These are phyloP conservation scores for Dendrolimus punctatus DNA, from an alignment of 1,140 invertebrate genomes.

Conservation along the genomic window DNA sequence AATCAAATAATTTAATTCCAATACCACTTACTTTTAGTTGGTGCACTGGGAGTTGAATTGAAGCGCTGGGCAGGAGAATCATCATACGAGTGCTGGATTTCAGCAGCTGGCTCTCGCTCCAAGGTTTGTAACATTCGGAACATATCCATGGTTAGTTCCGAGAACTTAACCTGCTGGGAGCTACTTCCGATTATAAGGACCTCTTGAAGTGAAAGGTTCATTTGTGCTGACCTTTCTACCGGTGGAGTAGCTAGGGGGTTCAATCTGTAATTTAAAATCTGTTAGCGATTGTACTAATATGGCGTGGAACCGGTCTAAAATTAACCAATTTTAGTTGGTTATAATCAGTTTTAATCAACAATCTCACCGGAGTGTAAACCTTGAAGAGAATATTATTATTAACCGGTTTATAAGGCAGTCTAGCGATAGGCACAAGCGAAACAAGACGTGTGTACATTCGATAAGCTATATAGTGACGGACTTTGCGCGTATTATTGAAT, in stretches of 20 bases:
- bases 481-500: too few relatives aligned
- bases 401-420: too few relatives aligned
- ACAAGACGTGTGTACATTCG: too few relatives aligned
- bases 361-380: too few relatives aligned
- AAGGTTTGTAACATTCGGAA: conserved; percentile 96
- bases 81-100: conserved; percentile 87
- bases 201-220: conserved; percentile 93
- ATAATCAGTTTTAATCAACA: too few relatives aligned
- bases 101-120: conserved; percentile 92
- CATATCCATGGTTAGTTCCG: conserved; percentile 98
- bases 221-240: conserved; percentile 87
- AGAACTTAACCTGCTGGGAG: conserved; percentile 97
- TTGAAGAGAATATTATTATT: too few relatives aligned
- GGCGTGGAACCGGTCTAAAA: too few relatives aligned
- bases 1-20: background rate
- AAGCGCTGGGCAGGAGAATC: conserved; percentile 88
- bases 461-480: too few relatives aligned
- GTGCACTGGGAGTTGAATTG: conserved; percentile 53
- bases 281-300: background rate
- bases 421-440: too few relatives aligned
- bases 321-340: too few relatives aligned
- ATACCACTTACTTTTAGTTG: conserved; percentile 29
- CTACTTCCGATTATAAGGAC: conserved; percentile 96
- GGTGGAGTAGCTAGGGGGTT: conserved; percentile 89
- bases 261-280: conserved; percentile 72